Conservation (phyloP, 2,888 invertebrate genomes). For the Drosophila anomalata region DNA sequence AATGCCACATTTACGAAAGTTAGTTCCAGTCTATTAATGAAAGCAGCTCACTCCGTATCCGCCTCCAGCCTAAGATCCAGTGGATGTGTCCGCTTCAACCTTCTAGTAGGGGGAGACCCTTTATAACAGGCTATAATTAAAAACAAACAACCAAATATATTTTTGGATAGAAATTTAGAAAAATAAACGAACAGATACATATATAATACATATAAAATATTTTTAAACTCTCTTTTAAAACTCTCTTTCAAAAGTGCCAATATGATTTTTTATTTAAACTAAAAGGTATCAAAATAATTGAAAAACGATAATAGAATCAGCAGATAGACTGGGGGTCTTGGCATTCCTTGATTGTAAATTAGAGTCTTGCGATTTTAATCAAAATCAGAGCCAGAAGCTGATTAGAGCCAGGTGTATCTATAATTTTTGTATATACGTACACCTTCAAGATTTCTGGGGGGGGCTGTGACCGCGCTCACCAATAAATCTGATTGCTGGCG, state of each 20-base stretch:
- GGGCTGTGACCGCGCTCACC: conserved; percentile 13
- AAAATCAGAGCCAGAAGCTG: conserved; percentile 49
- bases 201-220: no score
- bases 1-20: no score
- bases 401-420: conserved; percentile 47
- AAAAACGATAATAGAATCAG: conserved; percentile 39
- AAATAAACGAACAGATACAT: neutral
- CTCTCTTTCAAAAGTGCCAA: neutral
- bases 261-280: neutral
- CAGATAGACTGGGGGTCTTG: conserved; percentile 16
- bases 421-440: conserved; percentile 16
- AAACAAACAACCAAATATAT: neutral
- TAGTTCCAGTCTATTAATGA: no score
- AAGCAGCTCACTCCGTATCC: no score
- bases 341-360: conserved; percentile 58
- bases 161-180: neutral
- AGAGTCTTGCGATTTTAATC: conserved; percentile 40
- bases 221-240: neutral
- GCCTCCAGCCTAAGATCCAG: no score
- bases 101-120: neutral
- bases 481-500: conserved; percentile 43
- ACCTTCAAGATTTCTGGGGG: conserved; percentile 37
- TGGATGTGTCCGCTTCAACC: no score
- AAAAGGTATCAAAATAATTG: conserved; percentile 36
- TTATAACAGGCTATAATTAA: neutral